These are phyloP conservation scores for Danio tinwini DNA, from an alignment of 2,797 vertebrate species.

Conservation along the genomic window DNA sequence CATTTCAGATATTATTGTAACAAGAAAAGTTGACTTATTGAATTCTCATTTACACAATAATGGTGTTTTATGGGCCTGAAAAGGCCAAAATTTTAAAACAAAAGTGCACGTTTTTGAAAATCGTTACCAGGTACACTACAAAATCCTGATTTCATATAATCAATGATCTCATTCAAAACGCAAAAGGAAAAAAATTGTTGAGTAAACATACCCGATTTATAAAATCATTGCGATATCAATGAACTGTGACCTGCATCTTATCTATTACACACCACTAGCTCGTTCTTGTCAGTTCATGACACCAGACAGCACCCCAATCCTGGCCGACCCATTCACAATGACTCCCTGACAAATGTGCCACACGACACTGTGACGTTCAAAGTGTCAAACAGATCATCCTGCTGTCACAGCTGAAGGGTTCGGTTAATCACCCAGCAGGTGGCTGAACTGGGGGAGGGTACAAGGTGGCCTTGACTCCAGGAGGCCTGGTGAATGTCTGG, in stretches of 20 bases:
- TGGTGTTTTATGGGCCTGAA: too few relatives aligned
- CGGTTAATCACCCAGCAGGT: slow-evolving; percentile 22
- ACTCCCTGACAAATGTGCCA: slow-evolving; percentile 32
- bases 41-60: too few relatives aligned
- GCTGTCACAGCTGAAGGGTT: slow-evolving; percentile 5
- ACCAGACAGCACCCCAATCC: neutral
- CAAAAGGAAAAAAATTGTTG: neutral
- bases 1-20: too few relatives aligned
- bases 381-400: slow-evolving; percentile 40
- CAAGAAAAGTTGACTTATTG: too few relatives aligned
- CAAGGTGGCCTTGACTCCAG: slow-evolving; percentile 45
- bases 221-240: neutral
- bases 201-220: neutral
- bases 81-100: too few relatives aligned
- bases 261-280: neutral
- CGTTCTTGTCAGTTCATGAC: neutral
- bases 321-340: slow-evolving; percentile 33
- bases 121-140: too few relatives aligned
- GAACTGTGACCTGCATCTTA: neutral
- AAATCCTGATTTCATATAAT: too few relatives aligned
- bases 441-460: neutral
- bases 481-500: slow-evolving; percentile 23
- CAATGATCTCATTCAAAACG: too few relatives aligned
- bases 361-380: slow-evolving; percentile 17
- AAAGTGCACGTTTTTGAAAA: too few relatives aligned